Evolutionary conservation across 2,888 invertebrate genomes (phyloP).

Genomic region (Heliconius ethilla): DNA sequence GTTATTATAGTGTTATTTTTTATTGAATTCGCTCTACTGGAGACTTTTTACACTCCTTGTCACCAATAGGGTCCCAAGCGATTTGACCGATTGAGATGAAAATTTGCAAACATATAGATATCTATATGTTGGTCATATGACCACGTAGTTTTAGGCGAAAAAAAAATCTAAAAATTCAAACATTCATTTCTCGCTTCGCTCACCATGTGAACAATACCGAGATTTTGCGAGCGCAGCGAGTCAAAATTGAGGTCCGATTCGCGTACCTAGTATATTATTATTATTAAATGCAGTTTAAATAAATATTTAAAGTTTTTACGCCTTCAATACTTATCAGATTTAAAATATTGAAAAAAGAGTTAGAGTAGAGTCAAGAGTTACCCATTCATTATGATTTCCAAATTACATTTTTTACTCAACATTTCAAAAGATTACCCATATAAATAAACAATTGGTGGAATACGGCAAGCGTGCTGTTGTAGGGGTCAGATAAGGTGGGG

Average conservation of each 20-base stretch:
- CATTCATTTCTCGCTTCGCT: no score
- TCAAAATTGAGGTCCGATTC: no score
- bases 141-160: no score
- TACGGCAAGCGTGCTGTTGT: constrained; percentile 51
- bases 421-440: constrained; percentile 68
- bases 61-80: no score
- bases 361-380: neutral
- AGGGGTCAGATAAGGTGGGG: constrained; percentile 60
- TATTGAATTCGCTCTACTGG: no score
- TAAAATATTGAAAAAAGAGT: neutral
- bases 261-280: neutral
- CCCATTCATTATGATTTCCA: constrained; percentile 39
- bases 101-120: no score
- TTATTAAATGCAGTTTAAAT: neutral
- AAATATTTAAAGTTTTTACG: neutral
- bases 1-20: neutral
- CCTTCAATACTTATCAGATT: neutral
- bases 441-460: constrained; percentile 67
- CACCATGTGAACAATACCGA: no score
- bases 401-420: constrained; percentile 38
- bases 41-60: no score
- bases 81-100: no score
- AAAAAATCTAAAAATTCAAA: no score
- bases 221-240: no score
- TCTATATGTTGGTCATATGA: no score